phyloP scores from a whole-genome alignment of 2,797 vertebrate genomes.

The Crypturellus tataupa region DNA sequence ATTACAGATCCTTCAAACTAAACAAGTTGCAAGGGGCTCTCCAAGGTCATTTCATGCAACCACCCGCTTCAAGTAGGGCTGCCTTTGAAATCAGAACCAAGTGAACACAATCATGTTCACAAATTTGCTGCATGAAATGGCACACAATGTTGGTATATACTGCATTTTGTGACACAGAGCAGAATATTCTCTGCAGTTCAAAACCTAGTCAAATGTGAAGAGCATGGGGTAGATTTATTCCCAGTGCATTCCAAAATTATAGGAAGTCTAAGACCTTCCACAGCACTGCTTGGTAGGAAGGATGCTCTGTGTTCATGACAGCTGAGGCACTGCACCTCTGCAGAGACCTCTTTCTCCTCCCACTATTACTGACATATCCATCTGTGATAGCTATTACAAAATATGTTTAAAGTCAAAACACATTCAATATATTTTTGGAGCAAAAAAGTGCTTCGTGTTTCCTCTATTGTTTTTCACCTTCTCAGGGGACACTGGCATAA shows the following conservation, averaged over 20 bases:
- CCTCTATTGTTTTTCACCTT: not conserved
- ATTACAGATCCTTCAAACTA: not conserved
- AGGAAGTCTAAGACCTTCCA: not conserved
- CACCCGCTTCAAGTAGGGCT: not conserved
- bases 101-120: not conserved
- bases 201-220: not conserved
- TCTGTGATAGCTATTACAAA: not conserved
- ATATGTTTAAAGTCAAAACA: not conserved
- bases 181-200: not conserved
- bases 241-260: not conserved
- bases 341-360: not conserved
- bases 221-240: not conserved
- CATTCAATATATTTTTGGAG: not conserved
- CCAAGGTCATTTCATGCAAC: constrained; percentile 1
- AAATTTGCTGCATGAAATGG: accelerated
- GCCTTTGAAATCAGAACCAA: not conserved
- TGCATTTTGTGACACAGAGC: not conserved
- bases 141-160: accelerated
- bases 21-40: not conserved
- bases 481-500: not conserved
- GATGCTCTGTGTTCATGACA: not conserved
- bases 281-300: not conserved
- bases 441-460: not conserved
- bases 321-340: not conserved
- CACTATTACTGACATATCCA: accelerated